Conservation (phyloP, 2,113 vertebrate species). For the Uropsilus gracilis region DNA sequence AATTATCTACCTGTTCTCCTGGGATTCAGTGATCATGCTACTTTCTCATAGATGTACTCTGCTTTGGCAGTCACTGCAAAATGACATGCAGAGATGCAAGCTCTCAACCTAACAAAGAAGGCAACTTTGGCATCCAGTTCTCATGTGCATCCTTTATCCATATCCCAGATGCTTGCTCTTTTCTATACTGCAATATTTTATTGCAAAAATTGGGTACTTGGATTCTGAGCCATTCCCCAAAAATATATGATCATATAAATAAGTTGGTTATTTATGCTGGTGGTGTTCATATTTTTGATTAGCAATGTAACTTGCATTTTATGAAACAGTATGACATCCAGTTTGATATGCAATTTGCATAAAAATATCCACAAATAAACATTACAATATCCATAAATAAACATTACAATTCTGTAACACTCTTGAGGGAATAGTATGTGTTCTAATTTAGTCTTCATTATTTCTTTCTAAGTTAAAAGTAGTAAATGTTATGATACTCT, state of each 20-base stretch:
- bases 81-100: not conserved
- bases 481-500: not conserved
- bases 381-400: not conserved
- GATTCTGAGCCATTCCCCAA: not conserved
- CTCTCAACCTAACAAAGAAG: not conserved
- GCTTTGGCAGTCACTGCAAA: not conserved
- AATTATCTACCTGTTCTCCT: not conserved
- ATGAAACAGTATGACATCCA: not conserved
- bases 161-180: not conserved
- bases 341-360: not conserved
- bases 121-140: not conserved
- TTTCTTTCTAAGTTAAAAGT: not conserved
- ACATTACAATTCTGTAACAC: not conserved
- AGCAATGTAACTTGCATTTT: slow-evolving; percentile 16
- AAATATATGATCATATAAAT: not conserved
- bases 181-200: not conserved
- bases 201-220: not conserved
- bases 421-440: not conserved
- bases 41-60: not conserved
- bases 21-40: not conserved
- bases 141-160: not conserved
- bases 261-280: not conserved
- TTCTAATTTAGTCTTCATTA: slow-evolving; percentile 26
- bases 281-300: not conserved
- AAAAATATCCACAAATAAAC: not conserved